phyloP scores from a whole-genome alignment of 2,797 vertebrate species.

The Ptychobarbus kaznakovi region DNA sequence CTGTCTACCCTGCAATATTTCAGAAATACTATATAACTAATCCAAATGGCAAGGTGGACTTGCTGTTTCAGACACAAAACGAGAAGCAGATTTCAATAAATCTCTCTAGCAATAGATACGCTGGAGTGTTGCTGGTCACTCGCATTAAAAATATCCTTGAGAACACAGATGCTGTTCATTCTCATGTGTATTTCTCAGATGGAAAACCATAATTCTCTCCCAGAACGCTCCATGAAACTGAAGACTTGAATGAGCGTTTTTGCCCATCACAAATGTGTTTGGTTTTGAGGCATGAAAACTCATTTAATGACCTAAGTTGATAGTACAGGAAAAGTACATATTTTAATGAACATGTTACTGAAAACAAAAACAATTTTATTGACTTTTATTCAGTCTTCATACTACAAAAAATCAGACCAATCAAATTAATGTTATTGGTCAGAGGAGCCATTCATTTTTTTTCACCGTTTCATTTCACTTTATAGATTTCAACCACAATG shows the following conservation, averaged over 20 bases:
- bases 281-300: conserved; percentile 21
- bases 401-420: conserved; percentile 27
- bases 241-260: conserved; percentile 2
- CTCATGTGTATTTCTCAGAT: conserved; percentile 28
- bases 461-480: conserved; percentile 45
- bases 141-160: conserved; percentile 17
- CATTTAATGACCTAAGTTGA: conserved; percentile 11
- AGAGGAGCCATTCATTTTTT: conserved; percentile 12
- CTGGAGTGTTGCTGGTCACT: conserved; percentile 1
- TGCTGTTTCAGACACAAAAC: conserved; percentile 16
- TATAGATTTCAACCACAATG: conserved; percentile 41
- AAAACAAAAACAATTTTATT: conserved; percentile 1
- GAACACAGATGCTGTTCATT: conserved; percentile 39
- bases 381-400: conserved; percentile 36
- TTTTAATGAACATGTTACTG: conserved; percentile 6
- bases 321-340: conserved; percentile 23
- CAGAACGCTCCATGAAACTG: conserved; percentile 22
- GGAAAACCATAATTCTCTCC: conserved; percentile 34
- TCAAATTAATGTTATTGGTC: conserved; percentile 25
- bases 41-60: background rate
- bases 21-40: conserved; percentile 17
- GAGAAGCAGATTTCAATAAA: conserved; percentile 37
- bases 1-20: background rate
- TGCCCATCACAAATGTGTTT: conserved; percentile 8
- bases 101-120: conserved; percentile 39